These are phyloP conservation scores for Tenrec ecaudatus DNA, from an alignment of 2,113 vertebrate species.

Conservation along the genomic window DNA sequence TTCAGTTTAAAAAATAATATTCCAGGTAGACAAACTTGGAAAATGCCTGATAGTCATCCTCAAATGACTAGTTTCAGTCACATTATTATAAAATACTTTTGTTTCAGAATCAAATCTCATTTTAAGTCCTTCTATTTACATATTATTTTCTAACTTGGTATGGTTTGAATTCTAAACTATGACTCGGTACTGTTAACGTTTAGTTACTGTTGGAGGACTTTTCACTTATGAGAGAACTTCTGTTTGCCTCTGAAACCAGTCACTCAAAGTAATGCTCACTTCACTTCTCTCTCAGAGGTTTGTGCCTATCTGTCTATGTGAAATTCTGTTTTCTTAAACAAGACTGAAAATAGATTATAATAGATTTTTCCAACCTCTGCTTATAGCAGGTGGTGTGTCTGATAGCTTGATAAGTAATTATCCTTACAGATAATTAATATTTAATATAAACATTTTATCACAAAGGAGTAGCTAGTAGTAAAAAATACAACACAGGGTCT, in stretches of 20 bases:
- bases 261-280: slow-evolving; percentile 54
- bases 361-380: background rate
- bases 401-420: background rate
- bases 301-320: slow-evolving; percentile 52
- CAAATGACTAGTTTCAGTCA: slow-evolving; percentile 18
- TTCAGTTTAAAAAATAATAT: slow-evolving; percentile 34
- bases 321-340: slow-evolving; percentile 33
- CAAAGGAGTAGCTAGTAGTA: background rate
- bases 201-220: slow-evolving; percentile 63
- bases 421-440: background rate
- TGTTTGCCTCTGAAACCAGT: slow-evolving; percentile 66
- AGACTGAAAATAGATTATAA: slow-evolving; percentile 38
- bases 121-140: slow-evolving; percentile 46
- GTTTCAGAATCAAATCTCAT: slow-evolving; percentile 48
- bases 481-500: background rate
- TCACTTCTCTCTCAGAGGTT: slow-evolving; percentile 49
- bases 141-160: slow-evolving; percentile 15
- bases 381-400: background rate
- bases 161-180: slow-evolving; percentile 41
- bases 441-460: slow-evolving; percentile 13
- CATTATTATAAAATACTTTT: slow-evolving; percentile 35
- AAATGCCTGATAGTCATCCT: background rate
- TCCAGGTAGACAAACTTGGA: slow-evolving; percentile 12
- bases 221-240: slow-evolving; percentile 54
- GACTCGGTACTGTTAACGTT: slow-evolving; percentile 47